These are phyloP conservation scores for Sylvilagus bachmani DNA, from an alignment of 2,113 vertebrate species.

Conservation along the genomic window DNA sequence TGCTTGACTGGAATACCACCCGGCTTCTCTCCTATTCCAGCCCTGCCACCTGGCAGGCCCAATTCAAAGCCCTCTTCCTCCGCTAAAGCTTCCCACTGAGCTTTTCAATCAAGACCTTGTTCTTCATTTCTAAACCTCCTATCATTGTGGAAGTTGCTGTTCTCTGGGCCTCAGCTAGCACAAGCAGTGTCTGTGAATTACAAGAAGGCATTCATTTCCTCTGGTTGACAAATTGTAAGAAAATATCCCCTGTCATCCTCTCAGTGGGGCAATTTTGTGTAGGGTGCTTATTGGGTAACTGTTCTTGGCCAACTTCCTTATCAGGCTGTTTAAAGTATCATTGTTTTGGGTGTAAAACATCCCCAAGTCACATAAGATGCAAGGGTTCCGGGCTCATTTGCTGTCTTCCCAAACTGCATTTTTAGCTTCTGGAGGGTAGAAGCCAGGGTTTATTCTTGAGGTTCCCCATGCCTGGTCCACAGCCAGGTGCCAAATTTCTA, in stretches of 20 bases:
- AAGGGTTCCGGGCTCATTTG: neutral
- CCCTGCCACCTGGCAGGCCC: neutral
- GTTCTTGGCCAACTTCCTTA: neutral
- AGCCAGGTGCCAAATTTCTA: neutral
- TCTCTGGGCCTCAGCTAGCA: neutral
- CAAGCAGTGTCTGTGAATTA: conserved; percentile 45
- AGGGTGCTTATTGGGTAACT: neutral
- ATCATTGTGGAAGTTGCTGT: conserved; percentile 46
- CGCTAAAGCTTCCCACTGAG: conserved; percentile 1
- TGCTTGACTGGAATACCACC: neutral
- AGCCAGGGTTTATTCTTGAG: neutral
- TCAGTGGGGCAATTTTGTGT: neutral
- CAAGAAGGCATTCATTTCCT: conserved; percentile 36
- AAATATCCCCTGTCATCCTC: neutral
- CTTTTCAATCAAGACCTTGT: conserved; percentile 60
- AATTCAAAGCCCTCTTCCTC: conserved; percentile 47
- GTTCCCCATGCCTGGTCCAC: neutral
- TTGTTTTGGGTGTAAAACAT: neutral
- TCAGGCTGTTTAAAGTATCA: neutral
- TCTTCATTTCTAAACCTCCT: conserved; percentile 45
- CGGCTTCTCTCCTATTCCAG: neutral
- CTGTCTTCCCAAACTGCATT: neutral
- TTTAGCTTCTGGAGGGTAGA: neutral
- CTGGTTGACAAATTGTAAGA: conserved; percentile 33
- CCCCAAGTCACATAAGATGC: neutral